Base-by-base conservation (phyloP, 2,797 vertebrate genomes). In the Sebastolobus alascanus region DNA sequence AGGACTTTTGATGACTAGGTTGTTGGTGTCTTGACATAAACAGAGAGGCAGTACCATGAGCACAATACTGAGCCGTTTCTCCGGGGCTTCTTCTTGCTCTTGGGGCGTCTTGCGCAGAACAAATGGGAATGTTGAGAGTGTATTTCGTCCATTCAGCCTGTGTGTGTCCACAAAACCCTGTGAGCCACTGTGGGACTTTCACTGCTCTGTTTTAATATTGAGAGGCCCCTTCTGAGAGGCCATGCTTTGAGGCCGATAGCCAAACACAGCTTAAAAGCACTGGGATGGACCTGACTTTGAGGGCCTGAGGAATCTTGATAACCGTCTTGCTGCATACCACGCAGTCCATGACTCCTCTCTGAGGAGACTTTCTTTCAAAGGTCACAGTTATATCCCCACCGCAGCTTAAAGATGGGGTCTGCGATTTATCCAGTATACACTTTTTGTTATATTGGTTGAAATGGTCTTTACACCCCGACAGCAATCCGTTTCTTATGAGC, bases 221-320 rank as follows among this genome's bases (percentile, higher is more conserved):
- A 86, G 87, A 88, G 87, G 82, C 85, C 89, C 78, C 73, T 79
- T 79, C 31, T 73, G 69, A 79, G 89, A 83, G 88, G 74, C 54
- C 72, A 68, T 75, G 73, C 75, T 88, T 83, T 72, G 63, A 85
- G 78, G 29, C 79, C 87, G 88, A 91, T 89, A 75, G 82, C 82
- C 76, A 86, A 89, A 91, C 82, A 84, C 80, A 80, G 83, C 82
- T 85, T 84, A 87, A 88, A 91, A 77, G 78, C 37, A 16, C 52
- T 83, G 75, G 75, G 71, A 80, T 83, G 71, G 73, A 89, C 75
- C 75, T 77, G 79, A 88, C 75, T 87, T 84, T 80, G 78, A 82
- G 80, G 76, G 63, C 75, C 82, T 78, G 74, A 89, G 90, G 78
- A 90, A 86, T 91, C 84, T 90, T 75, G 75, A 86, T 90, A 80